These are phyloP conservation scores for Psephotus haematonotus DNA, from an alignment of 2,113 vertebrate genomes.

Conservation along the genomic window DNA sequence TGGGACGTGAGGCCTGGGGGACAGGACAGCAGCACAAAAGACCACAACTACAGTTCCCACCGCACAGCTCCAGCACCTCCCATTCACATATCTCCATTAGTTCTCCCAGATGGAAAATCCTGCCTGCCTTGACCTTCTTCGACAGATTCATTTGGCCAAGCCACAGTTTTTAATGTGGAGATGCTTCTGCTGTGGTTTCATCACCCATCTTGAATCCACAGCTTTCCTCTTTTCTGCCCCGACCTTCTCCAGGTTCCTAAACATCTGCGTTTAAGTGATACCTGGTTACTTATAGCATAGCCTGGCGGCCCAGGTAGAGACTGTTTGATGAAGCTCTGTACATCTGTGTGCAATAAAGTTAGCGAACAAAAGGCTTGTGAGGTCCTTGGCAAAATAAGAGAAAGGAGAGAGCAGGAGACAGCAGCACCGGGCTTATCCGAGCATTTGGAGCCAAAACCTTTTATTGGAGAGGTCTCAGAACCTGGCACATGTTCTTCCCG, in stretches of 20 bases:
- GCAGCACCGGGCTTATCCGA: not conserved
- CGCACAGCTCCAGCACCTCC: not conserved
- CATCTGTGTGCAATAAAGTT: conserved; percentile 28
- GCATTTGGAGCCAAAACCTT: not conserved
- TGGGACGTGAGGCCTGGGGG: not conserved
- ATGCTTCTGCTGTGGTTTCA: not conserved
- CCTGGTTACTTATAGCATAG: not conserved
- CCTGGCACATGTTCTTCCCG: not conserved
- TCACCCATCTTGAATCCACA: not conserved
- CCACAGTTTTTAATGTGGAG: accelerated
- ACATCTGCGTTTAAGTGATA: not conserved
- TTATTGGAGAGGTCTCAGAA: not conserved
- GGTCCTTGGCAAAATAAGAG: not conserved
- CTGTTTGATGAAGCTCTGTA: not conserved
- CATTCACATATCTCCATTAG: not conserved
- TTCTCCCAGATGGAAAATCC: not conserved
- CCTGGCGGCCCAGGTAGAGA: not conserved
- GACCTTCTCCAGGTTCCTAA: not conserved
- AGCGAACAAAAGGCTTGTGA: not conserved
- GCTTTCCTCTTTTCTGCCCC: not conserved
- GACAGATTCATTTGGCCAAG: not conserved
- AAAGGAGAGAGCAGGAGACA: not conserved
- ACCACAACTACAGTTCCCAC: not conserved
- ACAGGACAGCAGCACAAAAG: not conserved
- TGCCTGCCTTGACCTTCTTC: not conserved